Evolutionary conservation across 2,888 invertebrate species (phyloP).

Genomic region (Cosmorhoe ocellata): DNA sequence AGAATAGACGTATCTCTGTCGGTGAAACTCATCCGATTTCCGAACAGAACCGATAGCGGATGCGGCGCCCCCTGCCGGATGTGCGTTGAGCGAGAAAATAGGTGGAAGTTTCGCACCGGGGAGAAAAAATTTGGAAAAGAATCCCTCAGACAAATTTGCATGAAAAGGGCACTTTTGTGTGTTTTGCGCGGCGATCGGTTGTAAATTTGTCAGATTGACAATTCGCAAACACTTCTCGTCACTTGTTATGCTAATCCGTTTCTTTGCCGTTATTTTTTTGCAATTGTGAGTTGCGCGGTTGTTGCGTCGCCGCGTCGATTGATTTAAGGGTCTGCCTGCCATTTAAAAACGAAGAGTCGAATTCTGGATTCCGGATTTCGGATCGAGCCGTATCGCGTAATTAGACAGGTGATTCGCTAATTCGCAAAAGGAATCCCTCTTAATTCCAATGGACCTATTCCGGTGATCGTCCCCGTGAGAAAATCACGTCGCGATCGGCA

Average conservation of each 20-base stretch:
- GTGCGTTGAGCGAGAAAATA: conserved; percentile 80
- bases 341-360: conserved; percentile 34
- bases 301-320: conserved; percentile 31
- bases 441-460: conserved; percentile 55
- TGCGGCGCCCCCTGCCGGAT: conserved; percentile 67
- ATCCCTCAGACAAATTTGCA: conserved; percentile 75
- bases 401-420: conserved; percentile 81
- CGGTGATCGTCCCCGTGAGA: conserved; percentile 66
- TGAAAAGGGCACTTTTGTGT: conserved; percentile 77
- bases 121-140: conserved; percentile 68
- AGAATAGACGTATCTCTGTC: conserved; percentile 62
- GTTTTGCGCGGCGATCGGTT: conserved; percentile 69
- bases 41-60: conserved; percentile 68
- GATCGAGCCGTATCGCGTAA: conserved; percentile 55
- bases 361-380: conserved; percentile 57
- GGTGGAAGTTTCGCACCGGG: conserved; percentile 74
- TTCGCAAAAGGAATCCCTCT: conserved; percentile 74
- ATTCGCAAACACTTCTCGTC: conserved; percentile 69
- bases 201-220: conserved; percentile 80
- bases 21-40: conserved; percentile 67
- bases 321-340: conserved; percentile 32
- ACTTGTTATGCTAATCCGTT: conserved; percentile 77
- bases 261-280: conserved; percentile 47
- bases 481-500: conserved; percentile 78
- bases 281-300: conserved; percentile 34